A percentile compares a stretch with the other conserved stretches of the same genome.
These are phyloP conservation scores for Odobenus rosmarus DNA, from an alignment of 2,113 vertebrate species.

Conservation along the genomic window DNA sequence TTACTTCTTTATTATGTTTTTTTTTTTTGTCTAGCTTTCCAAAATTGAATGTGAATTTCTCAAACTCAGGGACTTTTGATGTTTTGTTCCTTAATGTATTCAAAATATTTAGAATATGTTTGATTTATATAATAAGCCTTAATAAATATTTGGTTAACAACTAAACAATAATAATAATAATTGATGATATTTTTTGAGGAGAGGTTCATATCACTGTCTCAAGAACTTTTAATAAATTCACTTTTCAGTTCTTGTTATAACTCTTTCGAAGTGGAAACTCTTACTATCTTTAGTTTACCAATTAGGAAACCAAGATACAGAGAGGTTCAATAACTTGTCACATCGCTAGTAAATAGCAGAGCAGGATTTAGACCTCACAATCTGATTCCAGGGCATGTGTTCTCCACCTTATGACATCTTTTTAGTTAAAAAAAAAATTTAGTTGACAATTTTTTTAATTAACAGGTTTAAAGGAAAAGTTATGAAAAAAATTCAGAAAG, in stretches of 20 bases:
- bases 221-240: not conserved
- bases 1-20: not conserved
- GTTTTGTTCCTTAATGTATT: not conserved
- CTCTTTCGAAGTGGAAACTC: not conserved
- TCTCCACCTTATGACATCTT: not conserved
- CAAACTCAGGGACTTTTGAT: not conserved
- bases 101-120: not conserved
- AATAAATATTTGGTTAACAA: not conserved
- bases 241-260: not conserved
- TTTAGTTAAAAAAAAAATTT: not conserved
- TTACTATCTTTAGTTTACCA: not conserved
- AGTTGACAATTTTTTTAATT: not conserved
- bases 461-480: not conserved
- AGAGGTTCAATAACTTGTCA: not conserved
- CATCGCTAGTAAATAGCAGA: not conserved
- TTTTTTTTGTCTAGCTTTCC: not conserved
- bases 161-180: not conserved
- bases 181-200: not conserved
- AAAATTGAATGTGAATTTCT: not conserved
- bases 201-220: not conserved
- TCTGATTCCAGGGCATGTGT: not conserved
- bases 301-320: not conserved
- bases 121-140: not conserved
- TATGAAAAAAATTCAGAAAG: not conserved
- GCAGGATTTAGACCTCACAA: not conserved